These are phyloP conservation scores for Pangasius sanitwongsei DNA, from an alignment of 2,797 vertebrate species.

Conservation along the genomic window DNA sequence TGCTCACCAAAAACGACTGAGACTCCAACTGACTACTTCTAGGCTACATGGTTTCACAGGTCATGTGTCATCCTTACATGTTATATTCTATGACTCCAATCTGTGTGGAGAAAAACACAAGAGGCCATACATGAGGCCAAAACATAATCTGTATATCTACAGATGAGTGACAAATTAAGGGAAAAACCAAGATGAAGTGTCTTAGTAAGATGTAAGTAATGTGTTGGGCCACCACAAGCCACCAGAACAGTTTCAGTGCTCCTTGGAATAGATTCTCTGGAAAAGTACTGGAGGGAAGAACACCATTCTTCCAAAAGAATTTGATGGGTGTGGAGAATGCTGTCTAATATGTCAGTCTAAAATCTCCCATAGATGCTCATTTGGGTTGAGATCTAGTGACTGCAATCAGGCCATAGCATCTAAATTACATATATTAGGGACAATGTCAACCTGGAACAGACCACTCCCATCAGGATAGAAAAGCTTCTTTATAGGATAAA, in stretches of 20 bases:
- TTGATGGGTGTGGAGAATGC: neutral
- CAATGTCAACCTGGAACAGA: neutral
- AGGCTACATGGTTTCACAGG: neutral
- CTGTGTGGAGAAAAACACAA: neutral
- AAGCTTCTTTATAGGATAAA: neutral
- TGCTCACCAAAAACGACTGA: neutral
- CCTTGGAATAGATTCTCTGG: neutral
- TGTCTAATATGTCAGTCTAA: neutral
- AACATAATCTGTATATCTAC: neutral
- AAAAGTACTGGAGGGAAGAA: neutral
- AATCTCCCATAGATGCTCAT: neutral
- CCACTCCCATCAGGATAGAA: neutral
- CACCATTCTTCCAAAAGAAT: neutral
- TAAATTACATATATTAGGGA: neutral
- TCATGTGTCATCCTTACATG: neutral
- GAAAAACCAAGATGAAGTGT: neutral
- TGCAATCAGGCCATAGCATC: neutral
- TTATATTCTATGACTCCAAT: constrained; percentile 2
- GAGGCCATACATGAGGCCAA: neutral
- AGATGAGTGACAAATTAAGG: neutral
- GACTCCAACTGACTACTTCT: neutral
- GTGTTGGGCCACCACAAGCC: neutral
- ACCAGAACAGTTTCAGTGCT: neutral
- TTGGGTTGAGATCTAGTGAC: neutral
- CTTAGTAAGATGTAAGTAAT: neutral